These are phyloP conservation scores for Pterois miles DNA, from an alignment of 2,797 vertebrate genomes.

Conservation along the genomic window DNA sequence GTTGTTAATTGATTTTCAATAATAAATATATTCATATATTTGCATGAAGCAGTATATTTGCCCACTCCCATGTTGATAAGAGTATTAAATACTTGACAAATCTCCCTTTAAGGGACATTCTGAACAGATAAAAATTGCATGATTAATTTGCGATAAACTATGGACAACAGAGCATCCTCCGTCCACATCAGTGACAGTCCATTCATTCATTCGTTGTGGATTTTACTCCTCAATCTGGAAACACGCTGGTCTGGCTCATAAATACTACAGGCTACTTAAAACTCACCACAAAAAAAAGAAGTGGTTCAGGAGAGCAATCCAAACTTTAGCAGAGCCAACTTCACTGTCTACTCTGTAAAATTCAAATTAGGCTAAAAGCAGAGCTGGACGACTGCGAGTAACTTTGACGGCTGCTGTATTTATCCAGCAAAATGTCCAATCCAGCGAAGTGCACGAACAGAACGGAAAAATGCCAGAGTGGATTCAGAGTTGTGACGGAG, in stretches of 20 bases:
- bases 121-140: too few species aligned
- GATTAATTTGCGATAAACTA: too few species aligned
- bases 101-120: too few species aligned
- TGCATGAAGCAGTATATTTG: too few species aligned
- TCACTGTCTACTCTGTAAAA: slow-evolving; percentile 36
- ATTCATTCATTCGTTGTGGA: slow-evolving; percentile 51
- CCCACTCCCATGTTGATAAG: too few species aligned
- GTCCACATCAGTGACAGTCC: slow-evolving; percentile 56
- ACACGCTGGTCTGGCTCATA: slow-evolving; percentile 8
- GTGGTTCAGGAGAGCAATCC: slow-evolving; percentile 21
- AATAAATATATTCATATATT: too few species aligned
- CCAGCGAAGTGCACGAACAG: slow-evolving; percentile 17
- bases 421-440: slow-evolving; percentile 36
- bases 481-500: slow-evolving; percentile 26
- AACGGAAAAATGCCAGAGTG: slow-evolving; percentile 18
- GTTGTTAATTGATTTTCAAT: too few species aligned
- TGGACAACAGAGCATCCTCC: slow-evolving; percentile 33
- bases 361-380: slow-evolving; percentile 38
- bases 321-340: slow-evolving; percentile 11
- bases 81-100: too few species aligned
- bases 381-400: not conserved
- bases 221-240: slow-evolving; percentile 9
- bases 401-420: slow-evolving; percentile 35
- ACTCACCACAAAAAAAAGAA: not conserved
- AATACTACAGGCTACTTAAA: slow-evolving; percentile 10